Evolutionary conservation across 2,113 vertebrate genomes (phyloP).

Genomic region (Lichenostomus cassidix): DNA sequence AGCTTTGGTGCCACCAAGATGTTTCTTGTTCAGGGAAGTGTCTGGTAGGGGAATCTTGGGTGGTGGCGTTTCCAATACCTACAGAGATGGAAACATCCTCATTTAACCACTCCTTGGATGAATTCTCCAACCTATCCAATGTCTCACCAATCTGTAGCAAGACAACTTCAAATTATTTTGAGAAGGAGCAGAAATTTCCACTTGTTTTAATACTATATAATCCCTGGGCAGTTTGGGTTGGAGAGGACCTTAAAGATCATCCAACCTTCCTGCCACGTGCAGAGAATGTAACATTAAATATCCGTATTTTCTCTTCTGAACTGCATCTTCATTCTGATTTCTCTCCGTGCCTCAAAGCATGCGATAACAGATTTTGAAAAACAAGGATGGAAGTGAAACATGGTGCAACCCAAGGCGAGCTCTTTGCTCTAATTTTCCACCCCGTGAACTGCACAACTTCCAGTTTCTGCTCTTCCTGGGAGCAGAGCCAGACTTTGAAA

Average conservation of each 20-base stretch:
- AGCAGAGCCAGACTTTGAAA: constrained; percentile 54
- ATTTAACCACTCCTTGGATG: background rate
- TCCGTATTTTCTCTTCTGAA: background rate
- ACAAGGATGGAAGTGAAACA: background rate
- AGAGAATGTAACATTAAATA: background rate
- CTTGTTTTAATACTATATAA: background rate
- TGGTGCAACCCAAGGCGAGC: constrained; percentile 8
- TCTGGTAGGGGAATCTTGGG: accelerated
- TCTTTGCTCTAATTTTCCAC: constrained; percentile 57
- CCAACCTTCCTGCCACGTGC: background rate
- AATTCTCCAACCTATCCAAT: accelerated
- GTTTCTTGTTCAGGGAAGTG: accelerated
- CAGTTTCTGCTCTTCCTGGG: constrained; percentile 25
- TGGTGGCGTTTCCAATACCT: background rate
- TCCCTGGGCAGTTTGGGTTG: background rate
- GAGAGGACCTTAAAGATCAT: background rate
- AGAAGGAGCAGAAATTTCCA: background rate
- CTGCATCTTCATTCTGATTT: background rate
- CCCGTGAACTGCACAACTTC: constrained; percentile 14
- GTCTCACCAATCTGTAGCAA: background rate
- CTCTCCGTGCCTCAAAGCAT: background rate
- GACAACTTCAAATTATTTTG: background rate
- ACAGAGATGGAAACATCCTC: background rate
- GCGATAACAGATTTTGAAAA: background rate
- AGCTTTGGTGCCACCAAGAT: accelerated